Base-by-base conservation (phyloP, 2,888 invertebrate species). In the Ellobium chinense region DNA sequence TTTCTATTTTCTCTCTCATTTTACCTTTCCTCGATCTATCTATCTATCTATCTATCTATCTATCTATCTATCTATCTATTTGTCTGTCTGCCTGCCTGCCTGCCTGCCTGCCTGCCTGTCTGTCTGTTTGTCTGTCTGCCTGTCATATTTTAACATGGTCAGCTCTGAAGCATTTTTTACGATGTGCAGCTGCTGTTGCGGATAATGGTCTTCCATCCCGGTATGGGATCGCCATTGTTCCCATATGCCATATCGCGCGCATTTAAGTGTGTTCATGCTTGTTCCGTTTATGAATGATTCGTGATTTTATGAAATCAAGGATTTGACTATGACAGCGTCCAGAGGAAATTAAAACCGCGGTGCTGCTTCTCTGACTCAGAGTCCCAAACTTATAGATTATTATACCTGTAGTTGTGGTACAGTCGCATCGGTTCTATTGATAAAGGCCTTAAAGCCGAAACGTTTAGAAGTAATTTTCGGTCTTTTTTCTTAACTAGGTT, bases 211-310 rank as follows among this genome's bases (percentile, higher is more conserved):
- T 36, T 58, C 58, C 36, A n/a, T 58, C 72, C 34, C 72, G 24
- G 31, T 34, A 58, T 36, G 56, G 37, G 58, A 34, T 24, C n/a
- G 34, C n/a, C 27, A 36, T 29, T 62, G 58, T 58, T 34, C 58
- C 46, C 58, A 36, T 46, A 31, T 54, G n/a, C n/a, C n/a, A n/a
- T n/a, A n/a, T n/a, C 54, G 37, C 54, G 9, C 54, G 21, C 12
- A 21, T 68, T 39, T 27, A 46, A 46, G 68, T 46, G 31, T 68
- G 68, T 29, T 68, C 68, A 68, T 27, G 68, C 68, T 24, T 68
- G 39, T 46, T 18, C 68, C 68, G 68, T 68, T 68, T 68, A 68
- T 46, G 68, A 68, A 68, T 68, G 68, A 46, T 68, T 68, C 27
- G 46, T 46, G 29, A 68, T 68, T 68, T 46, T 68, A 39, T 2